phyloP scores from a whole-genome alignment of 2,113 vertebrate species.

The Pao palembangensis region DNA sequence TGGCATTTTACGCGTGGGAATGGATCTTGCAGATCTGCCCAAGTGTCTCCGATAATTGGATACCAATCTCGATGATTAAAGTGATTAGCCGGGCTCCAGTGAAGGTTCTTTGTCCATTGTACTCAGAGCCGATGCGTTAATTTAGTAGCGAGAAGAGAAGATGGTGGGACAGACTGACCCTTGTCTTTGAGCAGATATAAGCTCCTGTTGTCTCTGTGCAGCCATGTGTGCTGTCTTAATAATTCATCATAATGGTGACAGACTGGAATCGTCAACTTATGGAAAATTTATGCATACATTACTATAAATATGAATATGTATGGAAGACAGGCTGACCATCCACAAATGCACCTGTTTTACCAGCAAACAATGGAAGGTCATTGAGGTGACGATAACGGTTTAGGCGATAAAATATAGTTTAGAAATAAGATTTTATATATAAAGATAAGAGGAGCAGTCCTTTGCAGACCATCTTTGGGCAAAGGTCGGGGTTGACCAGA shows the following conservation, averaged over 20 bases:
- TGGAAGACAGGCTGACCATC: conserved; percentile 40
- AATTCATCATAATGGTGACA: conserved; percentile 60
- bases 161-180: conserved; percentile 5
- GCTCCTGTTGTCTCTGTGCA: conserved; percentile 17
- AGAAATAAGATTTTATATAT: neutral
- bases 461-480: neutral
- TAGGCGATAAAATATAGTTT: no score
- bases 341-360: conserved; percentile 28
- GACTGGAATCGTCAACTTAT: conserved; percentile 51
- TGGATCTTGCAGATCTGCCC: conserved; percentile 28
- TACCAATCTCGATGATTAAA: conserved; percentile 52
- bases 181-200: conserved; percentile 5
- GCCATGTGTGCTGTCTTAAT: conserved; percentile 49
- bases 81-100: conserved; percentile 40
- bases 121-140: neutral
- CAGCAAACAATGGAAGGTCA: conserved; percentile 9
- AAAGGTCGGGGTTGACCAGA: conserved; percentile 15
- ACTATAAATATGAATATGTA: conserved; percentile 51
- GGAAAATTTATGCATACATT: conserved; percentile 52
- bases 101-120: conserved; percentile 54
- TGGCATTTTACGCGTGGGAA: conserved; percentile 21
- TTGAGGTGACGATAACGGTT: neutral
- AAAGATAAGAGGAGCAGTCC: conserved; percentile 2
- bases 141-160: neutral
- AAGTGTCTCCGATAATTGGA: conserved; percentile 54